Percentiles rank a stretch among this genome's conserved stretches.
Conservation (phyloP, 37 sponge, comb jelly and placozoan genomes). For the Hexactinellida sp. region DNA sequence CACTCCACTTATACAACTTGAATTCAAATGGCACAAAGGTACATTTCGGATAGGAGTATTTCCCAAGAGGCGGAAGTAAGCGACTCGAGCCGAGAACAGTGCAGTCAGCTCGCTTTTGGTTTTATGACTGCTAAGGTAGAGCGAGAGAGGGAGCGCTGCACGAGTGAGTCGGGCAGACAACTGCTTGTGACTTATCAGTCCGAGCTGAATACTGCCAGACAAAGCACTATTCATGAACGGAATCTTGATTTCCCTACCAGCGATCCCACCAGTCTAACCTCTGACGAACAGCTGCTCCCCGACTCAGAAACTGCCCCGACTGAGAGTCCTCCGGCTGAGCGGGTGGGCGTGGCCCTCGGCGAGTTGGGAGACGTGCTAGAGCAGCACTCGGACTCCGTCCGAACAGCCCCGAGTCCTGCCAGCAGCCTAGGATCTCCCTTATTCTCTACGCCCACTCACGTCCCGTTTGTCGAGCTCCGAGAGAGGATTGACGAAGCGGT, state of each 20-base stretch:
- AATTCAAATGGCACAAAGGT: neutral
- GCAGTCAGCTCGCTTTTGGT: neutral
- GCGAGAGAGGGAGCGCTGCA: neutral
- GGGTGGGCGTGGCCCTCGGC: neutral
- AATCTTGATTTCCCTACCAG: neutral
- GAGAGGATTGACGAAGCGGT: neutral
- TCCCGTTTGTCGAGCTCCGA: neutral
- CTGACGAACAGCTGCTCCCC: neutral
- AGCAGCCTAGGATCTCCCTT: neutral
- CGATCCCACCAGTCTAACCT: neutral
- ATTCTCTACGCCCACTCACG: neutral
- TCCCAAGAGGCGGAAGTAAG: neutral
- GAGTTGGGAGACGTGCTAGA: constrained; percentile 9
- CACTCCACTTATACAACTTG: neutral
- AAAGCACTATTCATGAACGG: neutral
- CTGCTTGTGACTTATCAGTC: neutral
- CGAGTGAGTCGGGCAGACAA: neutral
- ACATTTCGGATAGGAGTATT: neutral
- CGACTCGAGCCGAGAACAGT: neutral
- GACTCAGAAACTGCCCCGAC: neutral
- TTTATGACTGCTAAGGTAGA: neutral
- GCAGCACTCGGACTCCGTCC: neutral
- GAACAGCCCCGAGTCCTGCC: neutral
- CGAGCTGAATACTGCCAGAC: neutral
- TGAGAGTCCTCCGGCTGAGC: neutral